Evolutionary conservation across 2,113 vertebrate genomes (phyloP).

Genomic region (Taurulus bubalis): DNA sequence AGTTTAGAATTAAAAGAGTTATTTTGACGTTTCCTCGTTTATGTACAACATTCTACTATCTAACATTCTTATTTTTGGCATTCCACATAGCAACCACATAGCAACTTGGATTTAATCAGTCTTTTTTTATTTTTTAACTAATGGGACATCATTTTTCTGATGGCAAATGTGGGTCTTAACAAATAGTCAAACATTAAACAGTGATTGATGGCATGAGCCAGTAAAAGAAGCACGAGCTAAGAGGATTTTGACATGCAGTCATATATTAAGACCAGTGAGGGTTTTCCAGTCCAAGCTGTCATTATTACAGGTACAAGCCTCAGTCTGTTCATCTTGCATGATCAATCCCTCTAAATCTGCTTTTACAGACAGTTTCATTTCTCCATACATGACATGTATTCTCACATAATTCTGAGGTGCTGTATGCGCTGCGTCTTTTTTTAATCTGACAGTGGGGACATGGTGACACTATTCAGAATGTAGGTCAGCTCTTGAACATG

Average conservation of each 20-base stretch:
- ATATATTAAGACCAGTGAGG: constrained; percentile 62
- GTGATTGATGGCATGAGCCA: constrained; percentile 62
- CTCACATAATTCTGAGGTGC: background rate
- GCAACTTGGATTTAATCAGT: constrained; percentile 15
- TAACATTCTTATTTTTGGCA: background rate
- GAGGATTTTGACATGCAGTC: constrained; percentile 61
- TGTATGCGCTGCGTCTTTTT: constrained; percentile 6
- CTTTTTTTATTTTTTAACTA: background rate
- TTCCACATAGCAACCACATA: background rate
- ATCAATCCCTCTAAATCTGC: constrained; percentile 57
- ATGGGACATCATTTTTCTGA: background rate
- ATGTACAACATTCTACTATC: too few species aligned
- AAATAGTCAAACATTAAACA: constrained; percentile 37
- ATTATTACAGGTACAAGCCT: constrained; percentile 51
- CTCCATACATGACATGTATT: constrained; percentile 12
- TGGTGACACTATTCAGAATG: constrained; percentile 43
- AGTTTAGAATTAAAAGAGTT: background rate
- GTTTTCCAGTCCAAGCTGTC: constrained; percentile 47
- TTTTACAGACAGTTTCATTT: constrained; percentile 20
- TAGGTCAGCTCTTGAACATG: constrained; percentile 49
- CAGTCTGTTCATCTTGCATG: constrained; percentile 40
- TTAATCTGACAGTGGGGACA: constrained; percentile 35
- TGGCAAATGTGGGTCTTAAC: constrained; percentile 10
- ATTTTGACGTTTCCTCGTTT: background rate
- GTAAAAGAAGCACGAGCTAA: constrained; percentile 55